Evolutionary conservation across 1,140 invertebrate species (phyloP), one percentile per base, ranked within the genome.

Genomic region (Macrostomum lignano): DNA sequence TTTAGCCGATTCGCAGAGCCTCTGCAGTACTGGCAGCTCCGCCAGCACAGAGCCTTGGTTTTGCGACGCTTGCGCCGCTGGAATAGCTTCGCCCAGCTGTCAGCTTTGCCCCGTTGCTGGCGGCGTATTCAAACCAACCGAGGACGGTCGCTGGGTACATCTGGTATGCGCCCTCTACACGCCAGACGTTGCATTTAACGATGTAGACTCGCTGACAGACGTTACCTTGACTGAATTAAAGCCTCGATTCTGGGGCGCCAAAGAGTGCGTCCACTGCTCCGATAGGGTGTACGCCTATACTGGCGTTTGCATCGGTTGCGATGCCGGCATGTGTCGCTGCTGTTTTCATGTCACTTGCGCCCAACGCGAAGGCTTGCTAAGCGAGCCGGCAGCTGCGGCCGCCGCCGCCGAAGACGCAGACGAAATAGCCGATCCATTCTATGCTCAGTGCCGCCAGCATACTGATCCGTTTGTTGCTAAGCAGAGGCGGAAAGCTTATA

Each of bases 271-370:
- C 14, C 51, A 88, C 3, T 94, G 86, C 52, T 69, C 73, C 46
- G 78, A 91, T 55, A 65, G 69, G 5, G 60, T 75, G 17, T 73
- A 73, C 44, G 71, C 75, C 20, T 63, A 75, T 10, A 84, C 79
- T 4, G 88, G 88, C 3, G 77, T 94, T 3, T 79, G 75, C 47
- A 79, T 94, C 33, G 72, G 73, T 39, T 96, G 86, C 58, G 88
- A 96, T 61, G 84, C 84, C 17, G 86, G 86, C 17, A 73, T 96
- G 67, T 96, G 86, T 61, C 71, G 81, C 47, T 79, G 73, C 0
- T 82, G 76, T 61, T 93, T 94, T 55, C 88, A 96, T 58, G 82
- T 91, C 14, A 93, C 82, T 7, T 96, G 78, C n/a, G n/a, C n/a
- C n/a, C n/a, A n/a, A n/a, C n/a, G n/a, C n/a, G n/a, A n/a, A n/a